Base-by-base conservation (phyloP, 2,113 vertebrate genomes). In the Poeciliopsis occidentalis region DNA sequence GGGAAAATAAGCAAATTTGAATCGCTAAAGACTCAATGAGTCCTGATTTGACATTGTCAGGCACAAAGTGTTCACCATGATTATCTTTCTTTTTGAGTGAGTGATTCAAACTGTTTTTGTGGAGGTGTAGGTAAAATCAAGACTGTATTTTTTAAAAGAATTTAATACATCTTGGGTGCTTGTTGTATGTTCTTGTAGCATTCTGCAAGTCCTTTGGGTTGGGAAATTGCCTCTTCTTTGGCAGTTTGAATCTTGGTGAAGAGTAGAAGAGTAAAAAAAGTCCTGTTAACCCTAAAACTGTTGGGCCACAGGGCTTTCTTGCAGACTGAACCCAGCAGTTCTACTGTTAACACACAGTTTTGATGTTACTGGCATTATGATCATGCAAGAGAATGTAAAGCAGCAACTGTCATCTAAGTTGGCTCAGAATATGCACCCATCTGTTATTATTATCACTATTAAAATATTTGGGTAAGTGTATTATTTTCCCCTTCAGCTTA, bases 391-490 rank as follows among this genome's bases (percentile, higher is more conserved):
- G 82, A 94, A 93, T 89, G 82, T 89, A 90, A 96, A 95, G 96
- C 97, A 95, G 94, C 97, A 99, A 99, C 98, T 99, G 98, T 95
- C 97, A 99, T 98, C 98, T 98, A 99, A 99, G 97, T 98, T 99
- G 98, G 97, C 97, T 97, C 98, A 98, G 97, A 99, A 99, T 99
- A 98, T 99, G 97, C 97, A 97, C 95, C 97, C 95, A 95, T 95
- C 69, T 87, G 93, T 94, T 82, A 90, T 94, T 94, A 93, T 94
- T 91, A 91, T 90, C 70, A 93, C 91, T 91, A 92, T 96, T 91
- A 94, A 90, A 92, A 92, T 93, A 91, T 94, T 85, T 97, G 94
- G 97, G 97, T 99, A 98, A 98, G 97, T 98, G 93, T 92, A 27
- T 60, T 67, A 51, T 70, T 71, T 61, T 27, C 76, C 81, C 70